Percentiles rank a stretch among this genome's conserved stretches.
Conservation (phyloP, 2,113 vertebrate species). For the Psittacula cyanocephala region DNA sequence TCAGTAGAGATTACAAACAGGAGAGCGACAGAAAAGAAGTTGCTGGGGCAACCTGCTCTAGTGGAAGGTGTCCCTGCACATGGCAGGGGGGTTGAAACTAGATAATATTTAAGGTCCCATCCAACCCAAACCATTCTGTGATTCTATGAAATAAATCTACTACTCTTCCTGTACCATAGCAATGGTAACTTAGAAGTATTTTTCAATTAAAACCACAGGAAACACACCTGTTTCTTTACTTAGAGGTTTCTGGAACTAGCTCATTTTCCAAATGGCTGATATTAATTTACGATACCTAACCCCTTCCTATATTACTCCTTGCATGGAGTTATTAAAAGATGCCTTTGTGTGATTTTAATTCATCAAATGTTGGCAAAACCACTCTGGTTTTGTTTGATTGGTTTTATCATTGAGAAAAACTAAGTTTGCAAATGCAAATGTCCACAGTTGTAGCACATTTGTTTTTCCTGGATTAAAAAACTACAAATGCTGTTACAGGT, state of each 20-base stretch:
- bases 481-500: background rate
- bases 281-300: background rate
- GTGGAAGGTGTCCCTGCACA: background rate
- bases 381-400: background rate
- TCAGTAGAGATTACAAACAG: background rate
- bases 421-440: background rate
- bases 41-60: background rate
- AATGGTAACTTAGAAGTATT: background rate
- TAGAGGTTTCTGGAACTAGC: background rate
- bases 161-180: background rate
- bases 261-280: constrained; percentile 1
- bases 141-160: background rate
- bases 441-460: background rate
- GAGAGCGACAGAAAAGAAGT: background rate
- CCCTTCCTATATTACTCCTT: background rate
- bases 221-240: background rate
- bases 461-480: background rate
- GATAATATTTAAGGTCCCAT: background rate
- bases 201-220: background rate
- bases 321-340: background rate
- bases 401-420: background rate
- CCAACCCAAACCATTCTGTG: background rate
- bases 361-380: background rate
- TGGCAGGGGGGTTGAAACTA: background rate
- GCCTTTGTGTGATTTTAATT: background rate